Base-by-base conservation (phyloP, 64 coral and sea anemone genomes). In the Montipora cactus region DNA sequence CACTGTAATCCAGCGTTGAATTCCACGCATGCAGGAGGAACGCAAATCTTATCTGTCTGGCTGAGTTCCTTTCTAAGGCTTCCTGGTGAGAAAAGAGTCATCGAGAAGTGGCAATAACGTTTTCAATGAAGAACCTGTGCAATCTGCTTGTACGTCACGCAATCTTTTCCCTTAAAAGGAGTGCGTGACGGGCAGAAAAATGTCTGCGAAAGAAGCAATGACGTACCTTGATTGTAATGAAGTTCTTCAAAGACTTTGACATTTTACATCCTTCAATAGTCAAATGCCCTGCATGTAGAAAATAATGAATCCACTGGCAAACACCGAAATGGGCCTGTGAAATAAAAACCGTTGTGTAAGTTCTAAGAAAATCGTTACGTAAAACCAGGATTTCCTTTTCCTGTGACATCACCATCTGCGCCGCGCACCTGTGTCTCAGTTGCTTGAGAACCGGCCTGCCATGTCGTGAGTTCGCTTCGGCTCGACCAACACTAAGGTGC, bases 191-290 rank as follows among this genome's bases (percentile, higher is more conserved):
- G 2, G 37, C 37, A 1, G 37, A 37, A 37, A 37, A 37, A 0
- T 37, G 37, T 37, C 1, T 37, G 37, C 37, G 37, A 37, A 37
- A 37, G 37, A 37, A 37, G 37, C 37, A 37, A 37, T 2, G 2
- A 37, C 37, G 15, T 67, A 99, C 98, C 86, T 99, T 99, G 84
- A 99, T 99, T 37, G 98, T 96, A 69, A 99, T 94, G 73, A 99
- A 99, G 79, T 99, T 99, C 75, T 99, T 99, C 2, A 99, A 84
- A 37, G 98, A 99, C 76, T 99, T 99, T 1, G 98, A 99, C 98
- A 99, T 99, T 69, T 99, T 99, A 73, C 98, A 99, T 68, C 98
- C 98, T 37, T 99, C 98, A 57, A 99, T 99, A 5, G 98, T 99
- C 23, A 99, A 58, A 89, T 99, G 98, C 10, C 98, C 98, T 69